phyloP scores from a whole-genome alignment of 2,888 invertebrate genomes.

The Pristionchus japonicus region DNA sequence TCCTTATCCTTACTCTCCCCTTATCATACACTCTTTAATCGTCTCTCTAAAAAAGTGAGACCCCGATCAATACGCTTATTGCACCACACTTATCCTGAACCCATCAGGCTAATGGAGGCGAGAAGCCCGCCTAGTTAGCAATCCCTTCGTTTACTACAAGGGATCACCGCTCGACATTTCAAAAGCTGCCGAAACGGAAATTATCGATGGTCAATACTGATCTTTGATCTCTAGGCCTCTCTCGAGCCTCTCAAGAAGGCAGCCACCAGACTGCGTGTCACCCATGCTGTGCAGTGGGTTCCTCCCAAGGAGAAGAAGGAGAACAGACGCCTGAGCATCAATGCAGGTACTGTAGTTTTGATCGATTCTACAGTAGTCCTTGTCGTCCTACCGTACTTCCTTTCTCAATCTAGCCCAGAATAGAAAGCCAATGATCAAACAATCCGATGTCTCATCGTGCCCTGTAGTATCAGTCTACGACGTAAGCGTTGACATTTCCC shows the following conservation, averaged over 20 bases:
- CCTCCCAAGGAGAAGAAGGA: conserved; percentile 35
- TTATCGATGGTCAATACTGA: no score
- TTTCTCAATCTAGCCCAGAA: not conserved
- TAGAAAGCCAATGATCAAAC: not conserved
- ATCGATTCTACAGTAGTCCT: not conserved
- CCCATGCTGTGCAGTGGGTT: conserved; percentile 65
- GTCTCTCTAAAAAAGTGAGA: not conserved
- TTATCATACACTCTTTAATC: not conserved
- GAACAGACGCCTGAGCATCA: not conserved
- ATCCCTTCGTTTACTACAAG: not conserved
- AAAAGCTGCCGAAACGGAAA: not conserved
- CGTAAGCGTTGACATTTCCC: not conserved
- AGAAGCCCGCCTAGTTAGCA: not conserved
- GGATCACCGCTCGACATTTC: not conserved
- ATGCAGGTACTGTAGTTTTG: not conserved
- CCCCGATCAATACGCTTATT: not conserved
- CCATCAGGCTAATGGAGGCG: not conserved
- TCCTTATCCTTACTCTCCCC: not conserved
- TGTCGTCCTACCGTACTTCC: not conserved
- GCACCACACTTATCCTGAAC: not conserved
- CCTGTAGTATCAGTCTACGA: not conserved
- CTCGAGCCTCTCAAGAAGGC: conserved; percentile 66
- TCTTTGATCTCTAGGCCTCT: conserved; percentile 8
- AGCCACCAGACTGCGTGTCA: conserved; percentile 65
- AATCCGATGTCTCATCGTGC: not conserved